Evolutionary conservation across 2,888 invertebrate genomes (phyloP).

Genomic region (Drosophila testacea): DNA sequence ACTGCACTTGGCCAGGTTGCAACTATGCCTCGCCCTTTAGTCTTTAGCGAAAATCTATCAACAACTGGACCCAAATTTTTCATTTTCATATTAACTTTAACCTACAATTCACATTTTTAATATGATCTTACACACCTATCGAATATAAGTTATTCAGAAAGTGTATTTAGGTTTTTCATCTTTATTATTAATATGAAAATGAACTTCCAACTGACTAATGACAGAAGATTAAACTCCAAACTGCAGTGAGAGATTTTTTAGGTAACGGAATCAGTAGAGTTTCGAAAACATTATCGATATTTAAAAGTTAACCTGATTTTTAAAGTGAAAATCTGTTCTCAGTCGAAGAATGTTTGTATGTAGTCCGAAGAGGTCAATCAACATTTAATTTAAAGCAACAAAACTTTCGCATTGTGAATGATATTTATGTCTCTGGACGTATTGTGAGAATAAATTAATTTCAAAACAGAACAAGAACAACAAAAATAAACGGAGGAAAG

Average conservation of each 20-base stretch:
- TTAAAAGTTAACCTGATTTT: no score
- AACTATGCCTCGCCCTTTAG: constrained; percentile 16
- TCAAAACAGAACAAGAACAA: constrained; percentile 16
- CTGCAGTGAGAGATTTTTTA: no score
- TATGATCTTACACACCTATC: not conserved
- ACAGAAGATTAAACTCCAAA: not conserved
- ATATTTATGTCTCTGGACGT: constrained; percentile 55
- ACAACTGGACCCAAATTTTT: constrained; percentile 3
- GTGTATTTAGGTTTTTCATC: not conserved
- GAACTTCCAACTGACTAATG: not conserved
- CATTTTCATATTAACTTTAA: constrained; percentile 4
- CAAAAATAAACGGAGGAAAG: constrained; percentile 27
- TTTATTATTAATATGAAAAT: not conserved
- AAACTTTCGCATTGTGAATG: constrained; percentile 39
- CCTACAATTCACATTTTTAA: not conserved
- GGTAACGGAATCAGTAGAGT: no score
- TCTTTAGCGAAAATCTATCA: constrained; percentile 23
- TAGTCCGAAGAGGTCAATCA: constrained; percentile 14
- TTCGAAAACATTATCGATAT: no score
- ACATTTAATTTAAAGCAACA: constrained; percentile 22
- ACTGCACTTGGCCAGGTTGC: constrained; percentile 43
- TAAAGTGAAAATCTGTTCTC: not conserved
- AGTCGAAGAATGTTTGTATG: not conserved
- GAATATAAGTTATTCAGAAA: not conserved
- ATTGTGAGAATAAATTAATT: constrained; percentile 71